Evolutionary conservation across 2,888 invertebrate species (phyloP).

Genomic region (Clitarchus hookeri): DNA sequence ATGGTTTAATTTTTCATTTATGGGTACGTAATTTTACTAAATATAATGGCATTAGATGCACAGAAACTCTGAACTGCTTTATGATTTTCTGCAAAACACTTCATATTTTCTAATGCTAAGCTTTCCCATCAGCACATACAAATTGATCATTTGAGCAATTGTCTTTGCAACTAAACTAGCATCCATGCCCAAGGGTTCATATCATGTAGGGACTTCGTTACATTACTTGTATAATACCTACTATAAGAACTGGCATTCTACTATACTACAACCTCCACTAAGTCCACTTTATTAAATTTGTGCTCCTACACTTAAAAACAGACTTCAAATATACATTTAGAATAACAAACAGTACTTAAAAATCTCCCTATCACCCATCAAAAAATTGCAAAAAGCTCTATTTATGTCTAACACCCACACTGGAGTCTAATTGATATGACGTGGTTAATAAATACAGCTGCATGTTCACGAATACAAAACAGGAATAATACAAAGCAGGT

Average conservation of each 20-base stretch:
- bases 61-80: not conserved
- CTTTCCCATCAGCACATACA: constrained; percentile 6
- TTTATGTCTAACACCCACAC: constrained; percentile 20
- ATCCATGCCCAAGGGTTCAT: constrained; percentile 35
- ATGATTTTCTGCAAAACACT: not conserved
- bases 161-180: constrained; percentile 11
- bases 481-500: constrained; percentile 36
- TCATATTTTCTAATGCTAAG: not conserved
- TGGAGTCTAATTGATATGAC: constrained; percentile 17
- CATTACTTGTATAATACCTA: constrained; percentile 4
- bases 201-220: not conserved
- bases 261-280: constrained; percentile 11
- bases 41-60: not conserved
- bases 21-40: not conserved
- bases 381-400: constrained; percentile 26
- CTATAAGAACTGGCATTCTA: constrained; percentile 18
- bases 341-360: constrained; percentile 33
- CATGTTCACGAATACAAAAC: constrained; percentile 37
- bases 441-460: constrained; percentile 26
- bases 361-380: constrained; percentile 26
- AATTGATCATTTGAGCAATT: not conserved
- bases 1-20: too few relatives aligned
- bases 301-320: constrained; percentile 20
- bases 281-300: constrained; percentile 20
- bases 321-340: constrained; percentile 30